phyloP scores from a whole-genome alignment of 2,888 invertebrate genomes.

The Phyto melanocephala region DNA sequence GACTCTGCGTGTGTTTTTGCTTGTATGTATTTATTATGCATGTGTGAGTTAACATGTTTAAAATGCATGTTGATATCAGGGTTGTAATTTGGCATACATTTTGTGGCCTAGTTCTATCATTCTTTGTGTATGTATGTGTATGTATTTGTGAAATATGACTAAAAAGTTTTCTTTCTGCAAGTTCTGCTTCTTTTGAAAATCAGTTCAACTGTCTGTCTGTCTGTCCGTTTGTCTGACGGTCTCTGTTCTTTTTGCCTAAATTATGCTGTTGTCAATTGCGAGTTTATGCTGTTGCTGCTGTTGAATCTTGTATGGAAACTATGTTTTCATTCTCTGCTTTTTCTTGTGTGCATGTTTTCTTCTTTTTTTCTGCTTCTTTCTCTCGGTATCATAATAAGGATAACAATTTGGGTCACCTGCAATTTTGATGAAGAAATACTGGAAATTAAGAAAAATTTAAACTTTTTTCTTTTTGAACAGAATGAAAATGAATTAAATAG shows the following conservation, averaged over 20 bases:
- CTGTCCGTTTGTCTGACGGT: slow-evolving; percentile 20
- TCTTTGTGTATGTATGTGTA: slow-evolving; percentile 20
- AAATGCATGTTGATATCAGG: slow-evolving; percentile 53
- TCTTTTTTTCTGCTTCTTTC: background rate
- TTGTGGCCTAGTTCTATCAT: slow-evolving; percentile 53
- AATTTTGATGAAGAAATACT: slow-evolving; percentile 19
- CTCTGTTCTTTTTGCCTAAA: slow-evolving; percentile 26
- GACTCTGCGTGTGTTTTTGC: background rate
- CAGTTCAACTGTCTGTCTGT: background rate
- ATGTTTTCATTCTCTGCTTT: background rate
- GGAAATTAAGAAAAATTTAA: background rate
- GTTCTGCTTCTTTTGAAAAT: background rate
- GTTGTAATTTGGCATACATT: slow-evolving; percentile 65
- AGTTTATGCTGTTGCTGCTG: slow-evolving; percentile 3
- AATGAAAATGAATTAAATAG: background rate
- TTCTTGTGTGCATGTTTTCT: background rate
- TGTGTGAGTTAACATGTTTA: slow-evolving; percentile 22
- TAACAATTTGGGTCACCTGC: slow-evolving; percentile 44
- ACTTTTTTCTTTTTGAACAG: background rate
- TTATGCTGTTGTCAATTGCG: slow-evolving; percentile 42
- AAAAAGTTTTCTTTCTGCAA: slow-evolving; percentile 35
- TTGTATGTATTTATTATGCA: background rate
- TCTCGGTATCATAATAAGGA: slow-evolving; percentile 7
- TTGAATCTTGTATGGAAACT: background rate
- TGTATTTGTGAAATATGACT: slow-evolving; percentile 34